Evolutionary conservation across 2,888 invertebrate genomes (phyloP), one percentile per base, ranked within the genome.

Genomic region (Cacoxenus indagator): DNA sequence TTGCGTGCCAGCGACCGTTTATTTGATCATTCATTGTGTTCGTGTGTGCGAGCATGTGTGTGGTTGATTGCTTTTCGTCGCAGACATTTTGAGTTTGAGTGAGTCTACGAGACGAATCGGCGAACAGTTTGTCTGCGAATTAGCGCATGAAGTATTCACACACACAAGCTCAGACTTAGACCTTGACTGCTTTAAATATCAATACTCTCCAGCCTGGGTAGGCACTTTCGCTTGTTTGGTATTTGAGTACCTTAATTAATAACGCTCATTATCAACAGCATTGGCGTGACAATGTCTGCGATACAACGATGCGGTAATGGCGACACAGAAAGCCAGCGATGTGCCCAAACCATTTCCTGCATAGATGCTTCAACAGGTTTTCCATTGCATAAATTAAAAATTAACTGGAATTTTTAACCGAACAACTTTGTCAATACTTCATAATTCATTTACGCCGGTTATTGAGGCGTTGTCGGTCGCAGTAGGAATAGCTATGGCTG

Each of bases 391-490:
- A 55, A 55, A 45, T 46, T 68, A 45, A 70, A 67, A 73, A 73
- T 73, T 73, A 73, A 75, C 81, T 73, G 57, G 68, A 76, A 78
- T 76, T 78, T 71, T 71, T 67, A 29, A 71, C 75, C 29, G 69
- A 72, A 67, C 70, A 79, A 81, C 76, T 75, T 72, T 71, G 73
- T 77, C 79, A 73, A 76, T 81, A 82, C 80, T 75, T 81, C 77
- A 81, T 75, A 78, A 75, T 75, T 81, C 78, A 78, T 73, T 80
- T 57, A 57, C 17, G 29, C n/a, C 8, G 37, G 8, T 14, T 37
- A 37, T 37, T 37, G 37, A 14, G 2, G 37, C 37, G 0, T 2
- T 0, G 1, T 8, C 4, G 37, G n/a, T n/a, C 11, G n/a, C 29
- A 11, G 51, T n/a, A 31, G 31, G 31, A 9, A 9, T 4, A 9